These are phyloP conservation scores for Oenanthe oenanthe DNA, from an alignment of 2,113 vertebrate genomes.

Conservation along the genomic window DNA sequence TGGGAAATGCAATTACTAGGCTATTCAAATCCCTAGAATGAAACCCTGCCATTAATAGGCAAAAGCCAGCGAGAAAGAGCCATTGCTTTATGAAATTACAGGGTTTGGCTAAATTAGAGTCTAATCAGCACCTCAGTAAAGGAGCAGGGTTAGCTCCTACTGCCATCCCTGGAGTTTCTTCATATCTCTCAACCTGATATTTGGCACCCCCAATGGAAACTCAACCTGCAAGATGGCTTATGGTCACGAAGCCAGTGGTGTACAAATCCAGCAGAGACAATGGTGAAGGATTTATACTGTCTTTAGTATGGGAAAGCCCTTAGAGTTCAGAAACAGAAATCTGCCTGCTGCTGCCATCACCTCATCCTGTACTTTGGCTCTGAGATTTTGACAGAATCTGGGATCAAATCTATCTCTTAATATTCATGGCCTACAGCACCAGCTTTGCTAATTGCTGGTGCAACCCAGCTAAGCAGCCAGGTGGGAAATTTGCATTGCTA, in stretches of 20 bases:
- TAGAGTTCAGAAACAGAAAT: neutral
- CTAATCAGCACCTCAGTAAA: constrained; percentile 11
- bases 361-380: neutral
- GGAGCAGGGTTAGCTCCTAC: neutral
- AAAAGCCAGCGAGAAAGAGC: constrained; percentile 33
- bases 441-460: neutral
- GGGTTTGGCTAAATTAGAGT: constrained; percentile 35
- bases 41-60: constrained; percentile 46
- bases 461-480: neutral
- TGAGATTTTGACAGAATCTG: neutral
- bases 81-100: constrained; percentile 53
- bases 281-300: neutral
- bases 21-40: constrained; percentile 70
- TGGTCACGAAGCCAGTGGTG: neutral
- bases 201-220: neutral
- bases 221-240: neutral
- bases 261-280: neutral
- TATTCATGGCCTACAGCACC: neutral
- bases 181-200: neutral
- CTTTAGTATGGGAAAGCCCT: neutral
- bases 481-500: neutral
- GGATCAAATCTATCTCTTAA: neutral
- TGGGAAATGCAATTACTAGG: constrained; percentile 68
- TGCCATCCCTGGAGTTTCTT: neutral
- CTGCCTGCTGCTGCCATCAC: neutral